Percentiles rank a stretch among this genome's conserved stretches.
Conservation (phyloP, 2,888 invertebrate species). For the Erpobdella octoculata region DNA sequence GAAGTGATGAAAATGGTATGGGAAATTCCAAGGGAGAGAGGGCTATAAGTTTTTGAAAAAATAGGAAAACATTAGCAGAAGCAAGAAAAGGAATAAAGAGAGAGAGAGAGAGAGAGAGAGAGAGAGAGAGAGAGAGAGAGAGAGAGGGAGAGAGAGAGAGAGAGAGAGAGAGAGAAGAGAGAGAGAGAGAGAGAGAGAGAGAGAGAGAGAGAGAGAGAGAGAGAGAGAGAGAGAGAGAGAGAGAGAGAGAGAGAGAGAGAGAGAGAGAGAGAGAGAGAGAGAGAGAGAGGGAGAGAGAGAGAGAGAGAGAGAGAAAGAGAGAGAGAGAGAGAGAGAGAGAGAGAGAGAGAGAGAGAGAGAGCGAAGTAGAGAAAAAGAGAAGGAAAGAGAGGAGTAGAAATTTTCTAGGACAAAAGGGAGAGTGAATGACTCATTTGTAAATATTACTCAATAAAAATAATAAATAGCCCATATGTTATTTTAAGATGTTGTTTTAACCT, state of each 20-base stretch:
- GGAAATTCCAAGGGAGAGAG: background rate
- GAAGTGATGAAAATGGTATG: background rate
- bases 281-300: too few species aligned
- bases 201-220: constrained; percentile 19
- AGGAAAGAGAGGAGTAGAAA: background rate
- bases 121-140: constrained; percentile 4
- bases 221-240: constrained; percentile 17
- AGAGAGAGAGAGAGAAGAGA: too few species aligned
- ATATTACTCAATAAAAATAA: too few species aligned
- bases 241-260: constrained; percentile 10
- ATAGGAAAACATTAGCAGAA: background rate
- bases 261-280: too few species aligned
- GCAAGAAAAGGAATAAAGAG: background rate
- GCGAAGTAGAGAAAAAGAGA: too few species aligned
- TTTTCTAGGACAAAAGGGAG: background rate
- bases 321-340: constrained; percentile 1
- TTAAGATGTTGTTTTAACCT: too few species aligned
- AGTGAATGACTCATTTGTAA: background rate
- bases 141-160: constrained; percentile 7
- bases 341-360: too few species aligned
- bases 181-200: constrained; percentile 12
- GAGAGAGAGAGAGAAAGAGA: too few species aligned
- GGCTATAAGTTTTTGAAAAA: background rate
- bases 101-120: background rate
- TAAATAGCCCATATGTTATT: too few species aligned